phyloP scores from a whole-genome alignment of 2,113 vertebrate genomes.

The Stegastes partitus region DNA sequence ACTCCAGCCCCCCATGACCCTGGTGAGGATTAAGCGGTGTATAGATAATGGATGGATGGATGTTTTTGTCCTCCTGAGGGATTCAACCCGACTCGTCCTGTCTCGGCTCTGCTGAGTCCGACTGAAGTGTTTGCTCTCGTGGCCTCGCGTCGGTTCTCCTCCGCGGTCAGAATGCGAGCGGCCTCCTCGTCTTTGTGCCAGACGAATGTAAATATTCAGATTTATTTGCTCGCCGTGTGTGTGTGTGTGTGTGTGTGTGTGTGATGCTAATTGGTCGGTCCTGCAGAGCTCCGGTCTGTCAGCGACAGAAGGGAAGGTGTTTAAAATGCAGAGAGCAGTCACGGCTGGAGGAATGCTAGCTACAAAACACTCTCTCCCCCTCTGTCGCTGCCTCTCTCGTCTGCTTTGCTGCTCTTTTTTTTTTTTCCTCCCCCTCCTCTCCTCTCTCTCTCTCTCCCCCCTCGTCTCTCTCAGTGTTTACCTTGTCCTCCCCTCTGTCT shows the following conservation, averaged over 20 bases:
- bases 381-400: not conserved
- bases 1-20: too few relatives aligned
- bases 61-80: too few relatives aligned
- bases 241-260: slow-evolving; percentile 50
- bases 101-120: not conserved
- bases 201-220: slow-evolving; percentile 27
- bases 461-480: slow-evolving; percentile 6
- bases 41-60: too few relatives aligned
- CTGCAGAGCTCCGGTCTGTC: slow-evolving; percentile 55
- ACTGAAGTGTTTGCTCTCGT: not conserved
- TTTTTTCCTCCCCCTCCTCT: not conserved
- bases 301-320: slow-evolving; percentile 77
- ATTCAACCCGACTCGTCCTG: not conserved
- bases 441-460: not conserved
- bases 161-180: not conserved
- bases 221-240: slow-evolving; percentile 51
- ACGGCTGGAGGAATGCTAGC: slow-evolving; percentile 75
- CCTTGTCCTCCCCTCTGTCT: too few relatives aligned
- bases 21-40: too few relatives aligned
- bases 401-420: not conserved
- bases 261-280: slow-evolving; percentile 63
- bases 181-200: not conserved
- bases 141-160: not conserved
- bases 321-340: slow-evolving; percentile 82
- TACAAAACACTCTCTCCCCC: slow-evolving; percentile 35